Conservation (phyloP, 30 jellyfish, hydroid and myxozoan species). For the Turritopsis dohrnii region DNA sequence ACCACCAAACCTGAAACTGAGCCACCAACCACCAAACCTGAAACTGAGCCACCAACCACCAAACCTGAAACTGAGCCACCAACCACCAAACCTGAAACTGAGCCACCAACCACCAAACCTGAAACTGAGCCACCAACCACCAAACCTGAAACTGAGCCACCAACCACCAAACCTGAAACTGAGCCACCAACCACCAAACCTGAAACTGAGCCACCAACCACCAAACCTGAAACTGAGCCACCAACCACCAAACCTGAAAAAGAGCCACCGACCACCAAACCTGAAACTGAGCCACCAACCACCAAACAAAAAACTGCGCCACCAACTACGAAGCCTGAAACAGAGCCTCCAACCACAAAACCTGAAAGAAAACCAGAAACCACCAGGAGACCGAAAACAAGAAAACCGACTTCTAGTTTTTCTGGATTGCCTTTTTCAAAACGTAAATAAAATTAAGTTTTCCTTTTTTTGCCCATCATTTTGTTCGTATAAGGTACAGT, state of each 20-base stretch:
- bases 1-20: conserved; percentile 1
- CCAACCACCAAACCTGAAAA: not conserved
- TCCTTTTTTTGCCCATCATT: too few relatives aligned
- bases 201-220: not conserved
- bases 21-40: conserved; percentile 6
- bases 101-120: not conserved
- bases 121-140: conserved; percentile 1
- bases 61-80: conserved; percentile 1
- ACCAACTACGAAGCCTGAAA: not conserved
- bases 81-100: conserved; percentile 1
- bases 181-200: conserved; percentile 2
- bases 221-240: not conserved
- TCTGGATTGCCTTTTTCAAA: not conserved
- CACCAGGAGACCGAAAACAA: not conserved
- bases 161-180: conserved; percentile 1
- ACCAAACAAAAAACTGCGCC: not conserved
- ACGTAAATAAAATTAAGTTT: not conserved
- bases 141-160: not conserved
- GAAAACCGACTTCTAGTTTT: not conserved
- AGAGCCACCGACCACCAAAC: not conserved
- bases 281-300: not conserved
- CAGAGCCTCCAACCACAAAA: not conserved
- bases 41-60: conserved; percentile 2
- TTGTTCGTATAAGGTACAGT: too few relatives aligned
- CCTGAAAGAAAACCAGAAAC: not conserved